phyloP scores from a whole-genome alignment of 2,797 vertebrate species.

The Hippopotamyrus pictus region DNA sequence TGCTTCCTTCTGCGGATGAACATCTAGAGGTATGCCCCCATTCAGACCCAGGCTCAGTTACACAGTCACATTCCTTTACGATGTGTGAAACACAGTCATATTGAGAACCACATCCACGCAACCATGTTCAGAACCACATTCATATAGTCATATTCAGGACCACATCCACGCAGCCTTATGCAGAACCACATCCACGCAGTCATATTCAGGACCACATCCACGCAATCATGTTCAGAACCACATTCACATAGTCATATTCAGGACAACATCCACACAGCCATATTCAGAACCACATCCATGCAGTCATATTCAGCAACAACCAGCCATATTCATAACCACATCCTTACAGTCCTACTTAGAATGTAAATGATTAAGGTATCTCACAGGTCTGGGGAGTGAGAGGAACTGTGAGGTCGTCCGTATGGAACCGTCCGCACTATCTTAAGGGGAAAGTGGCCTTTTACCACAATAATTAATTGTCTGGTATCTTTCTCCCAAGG shows the following conservation, averaged over 20 bases:
- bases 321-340: neutral
- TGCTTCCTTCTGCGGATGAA: too few relatives aligned
- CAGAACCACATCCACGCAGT: neutral
- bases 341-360: neutral
- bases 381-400: neutral
- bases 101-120: neutral
- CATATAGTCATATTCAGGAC: neutral
- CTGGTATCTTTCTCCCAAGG: too few relatives aligned
- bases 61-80: neutral
- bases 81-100: neutral
- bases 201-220: neutral
- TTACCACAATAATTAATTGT: too few relatives aligned
- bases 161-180: too few relatives aligned
- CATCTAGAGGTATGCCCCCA: neutral
- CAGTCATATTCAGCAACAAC: neutral
- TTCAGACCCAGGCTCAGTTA: neutral
- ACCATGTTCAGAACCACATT: neutral
- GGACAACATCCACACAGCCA: neutral
- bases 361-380: neutral
- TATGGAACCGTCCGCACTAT: too few relatives aligned
- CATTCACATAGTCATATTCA: too few relatives aligned
- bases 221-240: too few relatives aligned
- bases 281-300: neutral
- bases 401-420: too few relatives aligned
- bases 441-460: too few relatives aligned